A percentile compares a stretch with the other conserved stretches of the same genome.
Evolutionary conservation across 2,113 vertebrate genomes (phyloP).

Genomic region (Arizona elegans): DNA sequence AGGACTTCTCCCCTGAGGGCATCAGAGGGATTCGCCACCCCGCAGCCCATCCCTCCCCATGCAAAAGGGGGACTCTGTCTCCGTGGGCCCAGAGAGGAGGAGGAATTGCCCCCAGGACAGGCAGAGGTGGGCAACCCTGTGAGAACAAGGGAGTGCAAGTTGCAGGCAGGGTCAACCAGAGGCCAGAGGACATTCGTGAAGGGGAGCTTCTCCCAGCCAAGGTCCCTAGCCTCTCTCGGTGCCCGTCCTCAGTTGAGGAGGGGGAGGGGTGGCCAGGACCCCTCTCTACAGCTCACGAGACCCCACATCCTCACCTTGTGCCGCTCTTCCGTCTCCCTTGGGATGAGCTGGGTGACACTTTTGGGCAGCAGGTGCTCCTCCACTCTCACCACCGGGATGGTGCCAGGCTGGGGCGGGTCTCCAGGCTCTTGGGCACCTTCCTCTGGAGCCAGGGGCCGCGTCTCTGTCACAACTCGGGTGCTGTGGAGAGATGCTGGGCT

Average conservation of each 20-base stretch:
- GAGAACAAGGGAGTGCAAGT: background rate
- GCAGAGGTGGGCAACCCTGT: background rate
- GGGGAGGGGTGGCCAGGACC: background rate
- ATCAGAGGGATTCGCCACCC: background rate
- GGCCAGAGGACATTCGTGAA: fast-evolving
- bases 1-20: background rate
- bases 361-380: conserved; percentile 4
- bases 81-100: too few relatives aligned
- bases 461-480: conserved; percentile 35
- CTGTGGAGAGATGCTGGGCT: background rate
- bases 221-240: background rate
- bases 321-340: conserved; percentile 50
- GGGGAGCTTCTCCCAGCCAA: too few relatives aligned
- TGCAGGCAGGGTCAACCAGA: background rate
- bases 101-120: background rate
- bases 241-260: background rate
- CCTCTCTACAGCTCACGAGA: too few relatives aligned
- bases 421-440: background rate
- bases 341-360: background rate
- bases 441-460: background rate
- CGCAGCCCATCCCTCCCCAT: background rate
- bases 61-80: background rate
- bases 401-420: background rate
- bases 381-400: background rate
- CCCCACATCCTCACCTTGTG: conserved; percentile 48